phyloP scores from a whole-genome alignment of 2,888 invertebrate species.

The Parochlus steinenii region DNA sequence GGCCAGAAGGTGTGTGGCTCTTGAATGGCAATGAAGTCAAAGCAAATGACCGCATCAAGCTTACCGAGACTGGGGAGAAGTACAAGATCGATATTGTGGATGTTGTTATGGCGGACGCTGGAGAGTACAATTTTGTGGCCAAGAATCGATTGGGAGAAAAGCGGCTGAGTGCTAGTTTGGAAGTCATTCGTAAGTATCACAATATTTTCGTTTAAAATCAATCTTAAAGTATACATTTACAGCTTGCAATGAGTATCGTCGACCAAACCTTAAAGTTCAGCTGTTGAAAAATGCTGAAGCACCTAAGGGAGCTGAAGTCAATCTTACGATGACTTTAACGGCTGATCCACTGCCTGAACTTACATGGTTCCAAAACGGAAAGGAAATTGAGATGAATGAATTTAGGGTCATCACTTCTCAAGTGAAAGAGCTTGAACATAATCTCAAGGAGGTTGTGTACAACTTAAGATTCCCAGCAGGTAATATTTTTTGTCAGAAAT shows the following conservation, averaged over 20 bases:
- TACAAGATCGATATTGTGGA: constrained; percentile 58
- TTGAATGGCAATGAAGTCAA: constrained; percentile 58
- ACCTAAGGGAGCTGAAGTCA: constrained; percentile 48
- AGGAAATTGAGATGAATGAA: constrained; percentile 44
- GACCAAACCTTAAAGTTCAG: constrained; percentile 54
- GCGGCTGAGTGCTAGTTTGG: constrained; percentile 50
- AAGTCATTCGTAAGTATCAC: constrained; percentile 48
- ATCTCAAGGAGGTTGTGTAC: constrained; percentile 65
- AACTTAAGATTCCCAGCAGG: constrained; percentile 60
- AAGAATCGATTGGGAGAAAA: constrained; percentile 72
- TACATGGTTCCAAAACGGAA: constrained; percentile 65
- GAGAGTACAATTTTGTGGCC: constrained; percentile 65
- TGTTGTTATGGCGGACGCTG: constrained; percentile 54
- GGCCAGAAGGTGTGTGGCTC: constrained; percentile 63
- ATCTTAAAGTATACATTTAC: constrained; percentile 14
- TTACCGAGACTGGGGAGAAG: constrained; percentile 48
- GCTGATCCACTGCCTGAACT: constrained; percentile 84
- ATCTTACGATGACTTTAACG: constrained; percentile 55
- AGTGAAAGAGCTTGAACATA: constrained; percentile 51
- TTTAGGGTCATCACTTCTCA: constrained; percentile 34
- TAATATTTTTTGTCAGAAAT: constrained; percentile 18
- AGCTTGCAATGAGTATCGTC: constrained; percentile 63
- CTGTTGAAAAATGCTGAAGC: constrained; percentile 47
- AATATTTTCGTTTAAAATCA: constrained; percentile 1
- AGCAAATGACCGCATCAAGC: constrained; percentile 41